Evolutionary conservation across 2,888 invertebrate species (phyloP).

Genomic region (Leptogaster cylindrica): DNA sequence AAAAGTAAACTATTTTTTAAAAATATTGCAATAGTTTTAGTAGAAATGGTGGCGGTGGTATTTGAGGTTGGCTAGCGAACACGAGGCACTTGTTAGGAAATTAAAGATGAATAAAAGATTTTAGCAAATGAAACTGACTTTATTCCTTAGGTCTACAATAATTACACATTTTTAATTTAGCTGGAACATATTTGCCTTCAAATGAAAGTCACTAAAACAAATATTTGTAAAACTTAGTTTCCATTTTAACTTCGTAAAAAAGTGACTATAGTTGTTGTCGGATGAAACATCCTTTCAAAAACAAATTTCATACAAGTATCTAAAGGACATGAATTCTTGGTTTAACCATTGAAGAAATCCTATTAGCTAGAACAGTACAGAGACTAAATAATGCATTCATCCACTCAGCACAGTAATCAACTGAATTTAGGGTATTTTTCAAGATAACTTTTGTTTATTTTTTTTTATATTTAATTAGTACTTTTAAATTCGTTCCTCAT

Average conservation of each 20-base stretch:
- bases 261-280: conserved; percentile 1
- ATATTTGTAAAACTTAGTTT: background rate
- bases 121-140: conserved; percentile 28
- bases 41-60: no score
- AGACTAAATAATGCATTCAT: conserved; percentile 12
- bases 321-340: background rate
- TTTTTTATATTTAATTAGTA: no score
- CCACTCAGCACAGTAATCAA: no score
- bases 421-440: no score
- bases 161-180: conserved; percentile 26
- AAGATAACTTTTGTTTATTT: background rate
- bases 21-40: no score
- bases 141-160: conserved; percentile 23
- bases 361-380: conserved; percentile 2
- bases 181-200: conserved; percentile 12
- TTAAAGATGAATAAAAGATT: background rate
- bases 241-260: conserved; percentile 18
- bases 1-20: no score
- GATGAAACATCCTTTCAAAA: background rate
- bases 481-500: no score
- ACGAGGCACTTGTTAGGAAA: background rate
- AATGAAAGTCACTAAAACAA: conserved; percentile 10
- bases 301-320: conserved; percentile 3
- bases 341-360: conserved; percentile 3
- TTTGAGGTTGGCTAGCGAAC: no score